These are phyloP conservation scores for Fulmarus glacialis DNA, from an alignment of 2,113 vertebrate genomes.

Conservation along the genomic window DNA sequence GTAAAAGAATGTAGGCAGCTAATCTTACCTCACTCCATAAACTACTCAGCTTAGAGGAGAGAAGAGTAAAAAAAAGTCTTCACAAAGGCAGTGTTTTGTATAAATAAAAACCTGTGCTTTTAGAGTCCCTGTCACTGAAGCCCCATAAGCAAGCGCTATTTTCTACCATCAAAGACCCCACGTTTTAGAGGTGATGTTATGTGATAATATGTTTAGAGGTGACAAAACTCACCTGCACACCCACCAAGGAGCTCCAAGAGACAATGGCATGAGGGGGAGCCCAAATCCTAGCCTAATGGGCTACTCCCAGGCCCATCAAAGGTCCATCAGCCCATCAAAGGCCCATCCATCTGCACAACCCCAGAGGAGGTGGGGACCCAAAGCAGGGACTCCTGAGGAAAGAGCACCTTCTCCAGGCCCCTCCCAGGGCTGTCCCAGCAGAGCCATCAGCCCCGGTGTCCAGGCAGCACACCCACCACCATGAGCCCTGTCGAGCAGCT, in stretches of 20 bases:
- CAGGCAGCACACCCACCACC: background rate
- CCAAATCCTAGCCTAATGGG: background rate
- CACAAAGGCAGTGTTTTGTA: background rate
- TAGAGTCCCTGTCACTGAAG: background rate
- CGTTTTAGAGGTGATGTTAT: background rate
- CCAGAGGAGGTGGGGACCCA: background rate
- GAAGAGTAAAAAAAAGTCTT: background rate
- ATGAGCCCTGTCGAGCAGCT: background rate
- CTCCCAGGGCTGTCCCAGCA: background rate
- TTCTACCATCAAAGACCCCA: too few relatives aligned
- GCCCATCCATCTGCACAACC: too few relatives aligned
- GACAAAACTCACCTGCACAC: background rate
- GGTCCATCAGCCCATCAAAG: background rate
- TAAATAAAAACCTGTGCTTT: background rate
- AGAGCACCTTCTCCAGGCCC: rapidly evolving
- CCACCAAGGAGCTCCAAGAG: background rate
- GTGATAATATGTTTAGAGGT: too few relatives aligned
- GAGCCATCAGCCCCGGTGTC: rapidly evolving
- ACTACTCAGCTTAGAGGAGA: background rate
- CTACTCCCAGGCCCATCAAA: background rate
- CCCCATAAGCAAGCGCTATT: background rate
- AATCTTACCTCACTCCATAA: background rate
- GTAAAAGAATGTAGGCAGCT: background rate
- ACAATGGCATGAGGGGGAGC: background rate
- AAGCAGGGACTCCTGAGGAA: too few relatives aligned